These are phyloP conservation scores for Hoplias malabaricus DNA, from an alignment of 2,113 vertebrate species.

Conservation along the genomic window DNA sequence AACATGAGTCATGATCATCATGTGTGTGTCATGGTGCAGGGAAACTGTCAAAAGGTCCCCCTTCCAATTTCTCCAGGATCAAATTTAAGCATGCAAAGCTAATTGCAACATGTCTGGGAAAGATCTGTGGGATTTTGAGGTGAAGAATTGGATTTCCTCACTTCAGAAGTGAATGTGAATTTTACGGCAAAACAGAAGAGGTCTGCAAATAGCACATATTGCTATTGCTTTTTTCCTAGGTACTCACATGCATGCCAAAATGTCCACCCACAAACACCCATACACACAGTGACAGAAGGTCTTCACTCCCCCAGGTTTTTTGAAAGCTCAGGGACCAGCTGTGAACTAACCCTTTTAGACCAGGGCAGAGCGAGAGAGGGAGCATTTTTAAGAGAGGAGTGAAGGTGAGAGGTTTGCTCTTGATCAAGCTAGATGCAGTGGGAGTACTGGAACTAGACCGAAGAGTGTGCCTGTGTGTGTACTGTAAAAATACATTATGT, in stretches of 20 bases:
- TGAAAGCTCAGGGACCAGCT: constrained; percentile 21
- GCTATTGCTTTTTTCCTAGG: neutral
- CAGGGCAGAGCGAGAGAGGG: neutral
- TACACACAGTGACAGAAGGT: constrained; percentile 24
- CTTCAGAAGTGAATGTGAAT: neutral
- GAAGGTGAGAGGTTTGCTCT: neutral
- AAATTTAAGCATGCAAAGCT: neutral
- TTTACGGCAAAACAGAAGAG: neutral
- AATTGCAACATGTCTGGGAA: neutral
- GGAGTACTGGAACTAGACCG: neutral
- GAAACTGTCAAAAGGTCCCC: neutral
- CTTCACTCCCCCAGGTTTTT: constrained; percentile 13
- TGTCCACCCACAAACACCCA: constrained; percentile 16
- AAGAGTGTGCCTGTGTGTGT: neutral
- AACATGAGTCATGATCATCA: neutral
- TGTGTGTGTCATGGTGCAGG: neutral
- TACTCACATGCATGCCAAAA: neutral
- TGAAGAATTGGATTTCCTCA: neutral
- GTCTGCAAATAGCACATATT: neutral
- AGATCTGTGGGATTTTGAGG: neutral
- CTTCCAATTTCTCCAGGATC: neutral
- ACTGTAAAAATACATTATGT: neutral
- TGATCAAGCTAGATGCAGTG: neutral
- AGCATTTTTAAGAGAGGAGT: neutral
- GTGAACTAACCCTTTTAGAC: constrained; percentile 26